These are phyloP conservation scores for Micromys minutus DNA, from an alignment of 2,113 vertebrate species.

Conservation along the genomic window DNA sequence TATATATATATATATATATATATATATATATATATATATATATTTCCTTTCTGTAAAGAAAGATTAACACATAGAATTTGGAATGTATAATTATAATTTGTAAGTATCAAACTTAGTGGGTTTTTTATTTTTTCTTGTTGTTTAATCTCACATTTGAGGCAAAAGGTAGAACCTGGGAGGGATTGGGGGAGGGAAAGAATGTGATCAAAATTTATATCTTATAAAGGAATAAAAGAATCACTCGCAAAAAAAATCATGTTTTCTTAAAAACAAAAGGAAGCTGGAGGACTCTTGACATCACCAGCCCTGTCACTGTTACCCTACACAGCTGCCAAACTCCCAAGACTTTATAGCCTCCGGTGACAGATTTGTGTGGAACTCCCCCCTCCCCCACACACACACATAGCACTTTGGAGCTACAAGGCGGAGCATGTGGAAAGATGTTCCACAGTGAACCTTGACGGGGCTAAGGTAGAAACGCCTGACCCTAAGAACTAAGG, in stretches of 20 bases:
- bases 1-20: no score
- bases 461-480: not conserved
- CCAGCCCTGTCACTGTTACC: not conserved
- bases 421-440: not conserved
- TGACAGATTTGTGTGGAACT: not conserved
- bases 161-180: not conserved
- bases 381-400: no score
- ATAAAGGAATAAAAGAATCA: no score
- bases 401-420: not conserved
- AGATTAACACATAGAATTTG: not conserved
- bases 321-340: not conserved
- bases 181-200: not conserved
- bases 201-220: not conserved
- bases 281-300: not conserved
- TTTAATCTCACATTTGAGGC: not conserved
- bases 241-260: no score
- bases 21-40: no score
- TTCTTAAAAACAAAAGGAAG: not conserved
- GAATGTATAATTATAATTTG: no score
- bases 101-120: not conserved
- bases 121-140: not conserved
- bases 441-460: not conserved
- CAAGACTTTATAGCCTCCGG: slow-evolving; percentile 32
- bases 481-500: not conserved
- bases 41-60: not conserved